These are phyloP conservation scores for Lordiphosa clarofinis DNA, from an alignment of 1,140 invertebrate genomes.

Conservation along the genomic window DNA sequence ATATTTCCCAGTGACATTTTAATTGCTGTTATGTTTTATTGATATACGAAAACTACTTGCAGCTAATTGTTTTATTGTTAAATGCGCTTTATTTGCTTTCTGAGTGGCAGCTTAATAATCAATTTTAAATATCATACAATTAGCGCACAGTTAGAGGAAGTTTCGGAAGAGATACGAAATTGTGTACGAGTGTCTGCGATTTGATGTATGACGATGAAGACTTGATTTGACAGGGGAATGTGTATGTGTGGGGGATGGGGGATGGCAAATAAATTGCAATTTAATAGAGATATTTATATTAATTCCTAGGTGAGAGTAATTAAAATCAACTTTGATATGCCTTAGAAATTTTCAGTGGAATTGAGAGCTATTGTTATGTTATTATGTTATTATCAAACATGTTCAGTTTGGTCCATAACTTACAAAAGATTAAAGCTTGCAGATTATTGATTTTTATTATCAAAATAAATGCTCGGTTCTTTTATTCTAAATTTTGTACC, in stretches of 20 bases:
- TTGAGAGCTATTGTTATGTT: too few species aligned
- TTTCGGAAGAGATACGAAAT: slow-evolving; percentile 21
- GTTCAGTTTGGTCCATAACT: too few species aligned
- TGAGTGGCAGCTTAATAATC: slow-evolving; percentile 73
- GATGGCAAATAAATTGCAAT: slow-evolving; percentile 20
- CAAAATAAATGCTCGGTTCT: too few species aligned
- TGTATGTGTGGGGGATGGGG: slow-evolving; percentile 3
- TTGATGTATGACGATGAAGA: slow-evolving; percentile 32
- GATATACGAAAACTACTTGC: slow-evolving; percentile 72
- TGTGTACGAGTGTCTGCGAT: slow-evolving; percentile 16
- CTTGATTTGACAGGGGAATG: slow-evolving; percentile 34
- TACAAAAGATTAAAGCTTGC: too few species aligned
- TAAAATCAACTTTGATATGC: too few species aligned
- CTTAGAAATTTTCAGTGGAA: too few species aligned
- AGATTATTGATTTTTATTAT: too few species aligned
- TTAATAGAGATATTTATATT: neutral
- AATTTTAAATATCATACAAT: slow-evolving; percentile 72
- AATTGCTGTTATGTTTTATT: slow-evolving; percentile 76
- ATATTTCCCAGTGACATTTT: slow-evolving; percentile 74
- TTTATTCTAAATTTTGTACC: too few species aligned
- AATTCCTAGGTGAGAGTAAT: too few species aligned
- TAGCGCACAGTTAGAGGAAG: slow-evolving; percentile 61
- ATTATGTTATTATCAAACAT: too few species aligned
- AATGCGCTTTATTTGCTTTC: slow-evolving; percentile 61
- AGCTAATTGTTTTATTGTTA: slow-evolving; percentile 78